A percentile compares a stretch with the other conserved stretches of the same genome.
Conservation (phyloP, 1,140 invertebrate genomes). For the Mercenaria mercenaria region DNA sequence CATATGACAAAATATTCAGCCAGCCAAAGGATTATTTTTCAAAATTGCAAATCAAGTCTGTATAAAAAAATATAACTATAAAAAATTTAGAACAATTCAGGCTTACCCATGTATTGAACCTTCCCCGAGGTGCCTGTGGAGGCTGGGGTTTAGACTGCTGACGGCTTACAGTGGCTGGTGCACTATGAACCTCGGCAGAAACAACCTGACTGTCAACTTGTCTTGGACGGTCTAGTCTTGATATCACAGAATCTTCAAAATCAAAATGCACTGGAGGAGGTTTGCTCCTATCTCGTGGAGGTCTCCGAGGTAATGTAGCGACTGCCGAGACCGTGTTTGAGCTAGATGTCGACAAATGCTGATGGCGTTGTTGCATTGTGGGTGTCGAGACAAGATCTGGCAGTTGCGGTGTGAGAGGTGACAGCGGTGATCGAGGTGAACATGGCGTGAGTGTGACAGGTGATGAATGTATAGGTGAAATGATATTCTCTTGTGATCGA, state of each 20-base stretch:
- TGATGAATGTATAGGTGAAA: conserved; percentile 58
- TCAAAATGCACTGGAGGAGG: conserved; percentile 65
- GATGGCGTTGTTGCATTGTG: background rate
- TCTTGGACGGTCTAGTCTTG: conserved; percentile 20
- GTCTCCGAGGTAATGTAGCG: conserved; percentile 79
- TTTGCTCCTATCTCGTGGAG: conserved; percentile 65
- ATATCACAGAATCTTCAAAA: conserved; percentile 54
- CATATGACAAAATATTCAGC: no score
- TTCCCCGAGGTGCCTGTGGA: conserved; percentile 15
- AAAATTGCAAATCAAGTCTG: no score
- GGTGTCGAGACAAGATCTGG: conserved; percentile 65
- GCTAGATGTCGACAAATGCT: conserved; percentile 14
- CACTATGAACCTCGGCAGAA: conserved; percentile 60
- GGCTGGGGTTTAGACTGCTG: background rate
- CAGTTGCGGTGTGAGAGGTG: conserved; percentile 75
- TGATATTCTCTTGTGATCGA: conserved; percentile 47
- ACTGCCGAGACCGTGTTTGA: conserved; percentile 78
- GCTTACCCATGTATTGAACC: conserved; percentile 64
- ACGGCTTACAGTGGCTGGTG: conserved; percentile 57
- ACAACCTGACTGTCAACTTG: conserved; percentile 49
- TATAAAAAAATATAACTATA: no score
- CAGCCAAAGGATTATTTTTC: no score
- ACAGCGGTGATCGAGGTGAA: conserved; percentile 78
- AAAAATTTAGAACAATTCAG: no score
- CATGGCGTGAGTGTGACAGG: conserved; percentile 70